Evolutionary conservation across 2,797 vertebrate species (phyloP), one percentile per base, ranked within the genome.

Genomic region (Podarcis siculus): DNA sequence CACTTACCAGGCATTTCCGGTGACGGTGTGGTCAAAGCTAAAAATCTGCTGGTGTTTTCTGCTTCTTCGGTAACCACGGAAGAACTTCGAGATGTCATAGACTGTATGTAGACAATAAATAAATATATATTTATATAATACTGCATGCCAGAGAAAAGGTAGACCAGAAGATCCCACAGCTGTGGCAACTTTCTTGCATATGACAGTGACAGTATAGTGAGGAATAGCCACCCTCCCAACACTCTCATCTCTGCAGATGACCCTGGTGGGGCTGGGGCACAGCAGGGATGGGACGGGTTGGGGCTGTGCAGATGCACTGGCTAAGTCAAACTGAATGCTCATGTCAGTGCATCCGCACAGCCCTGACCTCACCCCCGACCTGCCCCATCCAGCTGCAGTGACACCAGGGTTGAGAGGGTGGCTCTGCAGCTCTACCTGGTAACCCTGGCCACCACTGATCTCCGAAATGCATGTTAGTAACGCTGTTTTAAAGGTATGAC

Each of bases 1-100:
- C 79, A 94, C 96, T 96, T 90, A 97, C 97, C 93, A 90, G 49
- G 7, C 89, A 76, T 83, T 87, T 89, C 88, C 78, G 92, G 94
- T 82, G 93, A 91, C 0, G 77, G 77, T 32, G 96, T 93, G 66
- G 97, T 96, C 93, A 98, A 95, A 93, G 97, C 93, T 89, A 98
- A 95, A 96, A 98, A 99, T 72, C 90, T 92, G 73, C 95, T 97
- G 81, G 98, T 98, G 94, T 98, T 99, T 94, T 97, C 96, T 89
- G 94, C 93, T 94, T 98, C 98, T 15, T 97, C 96, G 0, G 91
- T 93, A 94, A 92, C 96, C 96, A 97, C 96, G 82, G 91, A 94
- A 81, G 85, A 90, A 79, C 92, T 94, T 66, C 93, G 82, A 25
- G 92, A 90, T 88, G 92, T 96, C 90, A 92, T 92, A 92, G 96